Evolutionary conservation across 2,113 vertebrate genomes (phyloP).

Genomic region (Mormyrus lacerda): DNA sequence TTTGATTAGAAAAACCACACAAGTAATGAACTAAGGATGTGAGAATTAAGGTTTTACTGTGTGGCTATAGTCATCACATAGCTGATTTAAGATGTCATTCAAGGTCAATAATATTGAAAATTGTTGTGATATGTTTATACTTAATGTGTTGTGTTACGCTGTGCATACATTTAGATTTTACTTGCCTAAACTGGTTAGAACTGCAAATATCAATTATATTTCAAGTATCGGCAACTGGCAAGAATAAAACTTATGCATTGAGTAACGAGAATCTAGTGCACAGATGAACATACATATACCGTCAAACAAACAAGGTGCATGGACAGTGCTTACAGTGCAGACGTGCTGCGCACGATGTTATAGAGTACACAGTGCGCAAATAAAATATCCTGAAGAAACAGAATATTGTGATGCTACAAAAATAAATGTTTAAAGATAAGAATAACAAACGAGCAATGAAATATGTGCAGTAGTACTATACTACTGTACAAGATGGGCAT

Average conservation of each 20-base stretch:
- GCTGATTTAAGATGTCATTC: background rate
- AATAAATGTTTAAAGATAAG: background rate
- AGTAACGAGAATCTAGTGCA: background rate
- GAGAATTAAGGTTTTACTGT: too few species aligned
- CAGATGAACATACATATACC: background rate
- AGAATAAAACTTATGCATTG: background rate
- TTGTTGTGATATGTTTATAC: background rate
- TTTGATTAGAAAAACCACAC: too few species aligned
- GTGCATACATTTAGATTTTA: background rate
- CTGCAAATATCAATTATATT: background rate
- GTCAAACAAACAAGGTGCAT: background rate
- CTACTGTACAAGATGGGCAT: background rate
- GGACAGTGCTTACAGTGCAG: background rate
- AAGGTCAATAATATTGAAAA: background rate
- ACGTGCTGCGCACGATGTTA: background rate
- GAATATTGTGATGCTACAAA: background rate
- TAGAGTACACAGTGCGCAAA: background rate
- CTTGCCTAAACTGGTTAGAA: background rate
- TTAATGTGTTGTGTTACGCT: background rate
- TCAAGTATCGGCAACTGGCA: background rate
- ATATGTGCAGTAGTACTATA: background rate
- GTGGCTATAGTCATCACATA: too few species aligned
- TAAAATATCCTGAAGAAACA: background rate
- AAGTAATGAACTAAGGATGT: too few species aligned
- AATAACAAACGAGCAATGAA: background rate